These are phyloP conservation scores for Hucho hucho DNA, from an alignment of 2,113 vertebrate species.

Conservation along the genomic window DNA sequence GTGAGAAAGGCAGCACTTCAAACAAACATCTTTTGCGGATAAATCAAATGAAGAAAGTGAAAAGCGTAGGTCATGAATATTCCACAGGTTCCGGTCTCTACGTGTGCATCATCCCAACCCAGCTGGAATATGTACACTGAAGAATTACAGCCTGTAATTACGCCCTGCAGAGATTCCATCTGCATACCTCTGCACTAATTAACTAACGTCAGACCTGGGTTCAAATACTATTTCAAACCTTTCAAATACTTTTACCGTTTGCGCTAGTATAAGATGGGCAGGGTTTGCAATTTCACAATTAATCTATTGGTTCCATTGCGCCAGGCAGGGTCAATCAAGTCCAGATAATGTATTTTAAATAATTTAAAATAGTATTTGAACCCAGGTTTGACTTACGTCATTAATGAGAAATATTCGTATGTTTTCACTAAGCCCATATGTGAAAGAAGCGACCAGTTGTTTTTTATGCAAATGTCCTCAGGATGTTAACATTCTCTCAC, in stretches of 20 bases:
- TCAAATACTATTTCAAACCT: no score
- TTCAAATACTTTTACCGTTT: no score
- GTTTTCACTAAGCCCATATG: conserved; percentile 23
- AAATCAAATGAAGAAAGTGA: conserved; percentile 28
- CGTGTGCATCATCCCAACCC: conserved; percentile 2
- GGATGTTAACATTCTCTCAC: background rate
- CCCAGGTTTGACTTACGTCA: no score
- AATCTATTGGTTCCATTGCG: no score
- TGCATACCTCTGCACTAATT: conserved; percentile 21
- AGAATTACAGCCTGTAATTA: conserved; percentile 8
- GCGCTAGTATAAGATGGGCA: no score
- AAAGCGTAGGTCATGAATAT: conserved; percentile 34
- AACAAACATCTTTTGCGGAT: conserved; percentile 23
- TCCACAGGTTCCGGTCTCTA: conserved; percentile 24
- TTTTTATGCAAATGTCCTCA: background rate
- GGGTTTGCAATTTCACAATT: no score
- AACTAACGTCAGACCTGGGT: background rate
- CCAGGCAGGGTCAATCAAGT: no score
- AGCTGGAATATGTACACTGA: conserved; percentile 17
- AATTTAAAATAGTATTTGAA: no score
- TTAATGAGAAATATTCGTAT: background rate
- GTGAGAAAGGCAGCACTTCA: conserved; percentile 17
- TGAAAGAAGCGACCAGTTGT: background rate
- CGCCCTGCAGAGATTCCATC: conserved; percentile 33
- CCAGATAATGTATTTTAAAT: no score